These are phyloP conservation scores for Oncorhynchus nerka DNA, from an alignment of 2,113 vertebrate species.

Conservation along the genomic window DNA sequence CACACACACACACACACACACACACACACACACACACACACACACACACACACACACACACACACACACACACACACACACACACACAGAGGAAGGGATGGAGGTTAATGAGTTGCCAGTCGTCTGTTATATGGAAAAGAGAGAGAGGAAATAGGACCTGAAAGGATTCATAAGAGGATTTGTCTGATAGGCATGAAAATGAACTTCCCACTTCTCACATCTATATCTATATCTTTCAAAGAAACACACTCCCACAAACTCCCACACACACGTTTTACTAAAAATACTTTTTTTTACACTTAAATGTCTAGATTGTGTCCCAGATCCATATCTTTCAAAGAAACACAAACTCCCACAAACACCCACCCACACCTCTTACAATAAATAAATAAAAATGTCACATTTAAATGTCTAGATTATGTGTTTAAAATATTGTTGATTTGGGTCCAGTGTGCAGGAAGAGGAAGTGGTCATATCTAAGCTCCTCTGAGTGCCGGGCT, in stretches of 20 bases:
- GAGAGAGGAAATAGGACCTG: neutral
- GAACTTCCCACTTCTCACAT: neutral
- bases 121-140: conserved; percentile 18
- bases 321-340: no score
- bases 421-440: neutral
- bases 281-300: no score
- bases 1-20: conserved; percentile 1
- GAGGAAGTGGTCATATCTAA: no score
- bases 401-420: conserved; percentile 28
- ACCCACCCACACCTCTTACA: conserved; percentile 6
- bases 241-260: no score
- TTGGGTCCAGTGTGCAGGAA: neutral
- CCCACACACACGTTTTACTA: no score
- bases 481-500: no score
- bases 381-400: conserved; percentile 7
- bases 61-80: neutral
- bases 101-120: conserved; percentile 37
- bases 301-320: neutral
- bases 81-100: conserved; percentile 34
- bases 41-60: no score
- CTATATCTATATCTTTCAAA: neutral
- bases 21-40: no score
- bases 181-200: neutral
- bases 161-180: neutral
- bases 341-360: no score